A percentile compares a stretch with the other conserved stretches of the same genome.
Conservation (phyloP, 2,888 invertebrate genomes). For the Andrena chrysosceles region DNA sequence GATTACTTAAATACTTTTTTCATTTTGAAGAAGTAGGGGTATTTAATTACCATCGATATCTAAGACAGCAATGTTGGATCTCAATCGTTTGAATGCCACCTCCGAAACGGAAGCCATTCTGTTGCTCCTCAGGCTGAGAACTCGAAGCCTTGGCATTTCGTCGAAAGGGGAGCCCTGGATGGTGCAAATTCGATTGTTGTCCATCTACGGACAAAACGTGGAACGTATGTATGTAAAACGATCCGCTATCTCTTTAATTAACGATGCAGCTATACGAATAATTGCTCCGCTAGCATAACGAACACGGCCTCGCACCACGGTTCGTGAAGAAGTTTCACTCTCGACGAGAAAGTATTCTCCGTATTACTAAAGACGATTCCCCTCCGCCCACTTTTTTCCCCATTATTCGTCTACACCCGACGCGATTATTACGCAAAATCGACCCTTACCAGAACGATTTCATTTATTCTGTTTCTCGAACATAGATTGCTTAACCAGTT, state of each 20-base stretch:
- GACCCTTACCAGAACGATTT: background rate
- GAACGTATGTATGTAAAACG: slow-evolving; percentile 60
- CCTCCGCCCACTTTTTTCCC: background rate
- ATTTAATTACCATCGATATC: slow-evolving; percentile 91
- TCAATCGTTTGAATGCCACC: slow-evolving; percentile 90
- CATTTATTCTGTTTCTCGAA: slow-evolving; percentile 7
- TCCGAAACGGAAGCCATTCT: slow-evolving; percentile 91
- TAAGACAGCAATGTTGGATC: slow-evolving; percentile 93
- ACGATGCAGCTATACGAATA: slow-evolving; percentile 75
- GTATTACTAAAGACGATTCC: slow-evolving; percentile 59
- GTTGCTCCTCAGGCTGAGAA: slow-evolving; percentile 92
- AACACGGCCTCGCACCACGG: slow-evolving; percentile 68
- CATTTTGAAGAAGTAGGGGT: background rate
- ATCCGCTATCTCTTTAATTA: slow-evolving; percentile 73
- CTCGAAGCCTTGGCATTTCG: slow-evolving; percentile 93
- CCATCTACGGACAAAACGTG: slow-evolving; percentile 86
- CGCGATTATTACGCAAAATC: slow-evolving; percentile 31
- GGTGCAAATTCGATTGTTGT: slow-evolving; percentile 93
- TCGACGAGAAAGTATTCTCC: slow-evolving; percentile 77
- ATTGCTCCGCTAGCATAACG: slow-evolving; percentile 75
- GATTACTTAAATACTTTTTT: background rate
- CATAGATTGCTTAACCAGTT: background rate
- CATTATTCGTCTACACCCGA: slow-evolving; percentile 7
- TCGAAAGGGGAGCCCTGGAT: slow-evolving; percentile 93
- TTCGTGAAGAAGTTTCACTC: slow-evolving; percentile 79